Percentiles rank a stretch among this genome's conserved stretches.
These are phyloP conservation scores for Dufourea novaeangliae DNA, from an alignment of 1,140 invertebrate species.

Conservation along the genomic window DNA sequence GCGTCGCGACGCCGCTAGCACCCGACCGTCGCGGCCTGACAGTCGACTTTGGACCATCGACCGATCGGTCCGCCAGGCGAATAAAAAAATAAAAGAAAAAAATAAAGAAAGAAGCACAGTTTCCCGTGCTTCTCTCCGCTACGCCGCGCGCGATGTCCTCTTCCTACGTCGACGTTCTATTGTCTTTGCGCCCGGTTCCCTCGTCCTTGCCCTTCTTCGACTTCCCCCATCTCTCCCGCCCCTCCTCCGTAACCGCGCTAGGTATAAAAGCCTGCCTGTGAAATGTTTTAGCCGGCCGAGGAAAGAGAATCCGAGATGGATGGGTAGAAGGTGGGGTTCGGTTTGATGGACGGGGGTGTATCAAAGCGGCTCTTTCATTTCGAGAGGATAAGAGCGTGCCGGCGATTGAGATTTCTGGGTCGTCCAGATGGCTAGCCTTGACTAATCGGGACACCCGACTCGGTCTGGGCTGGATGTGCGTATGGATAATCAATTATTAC, in stretches of 20 bases:
- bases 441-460: neutral
- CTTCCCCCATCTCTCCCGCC: neutral
- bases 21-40: constrained; percentile 61
- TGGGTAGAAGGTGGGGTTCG: no score
- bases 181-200: neutral
- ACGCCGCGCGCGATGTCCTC: neutral
- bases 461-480: neutral
- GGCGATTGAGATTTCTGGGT: neutral
- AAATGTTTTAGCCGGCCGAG: neutral
- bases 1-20: constrained; percentile 68
- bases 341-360: neutral
- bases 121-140: neutral
- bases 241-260: neutral
- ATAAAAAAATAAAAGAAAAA: no score
- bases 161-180: no score
- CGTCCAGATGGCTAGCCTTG: neutral
- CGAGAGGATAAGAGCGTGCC: neutral
- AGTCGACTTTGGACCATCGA: constrained; percentile 77
- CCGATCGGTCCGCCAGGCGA: constrained; percentile 51
- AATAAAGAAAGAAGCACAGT: no score
- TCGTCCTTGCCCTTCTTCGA: neutral
- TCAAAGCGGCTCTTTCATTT: neutral
- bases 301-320: no score
- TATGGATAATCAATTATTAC: neutral
- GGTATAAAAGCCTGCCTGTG: neutral